phyloP scores from a whole-genome alignment of 2,888 invertebrate species.

The Drosophila nr. medialis region DNA sequence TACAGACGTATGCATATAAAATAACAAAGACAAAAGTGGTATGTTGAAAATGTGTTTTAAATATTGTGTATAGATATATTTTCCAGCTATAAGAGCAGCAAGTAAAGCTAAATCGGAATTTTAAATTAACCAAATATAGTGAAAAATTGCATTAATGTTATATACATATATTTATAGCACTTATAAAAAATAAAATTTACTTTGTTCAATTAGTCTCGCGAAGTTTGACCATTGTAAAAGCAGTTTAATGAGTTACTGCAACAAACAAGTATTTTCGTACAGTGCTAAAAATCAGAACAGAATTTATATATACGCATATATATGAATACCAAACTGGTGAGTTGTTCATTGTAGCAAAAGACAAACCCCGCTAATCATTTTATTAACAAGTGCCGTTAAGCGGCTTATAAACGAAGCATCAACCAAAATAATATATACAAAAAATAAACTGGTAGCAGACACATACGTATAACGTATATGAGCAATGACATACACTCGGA shows the following conservation, averaged over 20 bases:
- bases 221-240: background rate
- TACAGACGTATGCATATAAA: background rate
- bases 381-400: conserved; percentile 76
- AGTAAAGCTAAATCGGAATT: background rate
- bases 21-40: background rate
- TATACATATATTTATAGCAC: background rate
- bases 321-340: background rate
- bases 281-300: background rate
- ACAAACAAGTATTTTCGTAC: background rate
- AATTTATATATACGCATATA: background rate
- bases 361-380: conserved; percentile 53
- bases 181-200: too few relatives aligned
- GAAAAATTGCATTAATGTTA: accelerated
- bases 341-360: background rate
- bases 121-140: background rate
- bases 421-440: conserved; percentile 20
- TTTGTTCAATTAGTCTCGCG: background rate
- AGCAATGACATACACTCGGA: background rate
- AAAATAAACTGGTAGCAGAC: conserved; percentile 33
- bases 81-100: background rate
- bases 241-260: background rate
- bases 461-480: conserved; percentile 2
- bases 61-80: background rate
- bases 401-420: conserved; percentile 60
- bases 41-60: background rate